Percentiles rank a stretch among this genome's conserved stretches.
phyloP scores from a whole-genome alignment of 2,797 vertebrate species.

The Neoniphon sammara region DNA sequence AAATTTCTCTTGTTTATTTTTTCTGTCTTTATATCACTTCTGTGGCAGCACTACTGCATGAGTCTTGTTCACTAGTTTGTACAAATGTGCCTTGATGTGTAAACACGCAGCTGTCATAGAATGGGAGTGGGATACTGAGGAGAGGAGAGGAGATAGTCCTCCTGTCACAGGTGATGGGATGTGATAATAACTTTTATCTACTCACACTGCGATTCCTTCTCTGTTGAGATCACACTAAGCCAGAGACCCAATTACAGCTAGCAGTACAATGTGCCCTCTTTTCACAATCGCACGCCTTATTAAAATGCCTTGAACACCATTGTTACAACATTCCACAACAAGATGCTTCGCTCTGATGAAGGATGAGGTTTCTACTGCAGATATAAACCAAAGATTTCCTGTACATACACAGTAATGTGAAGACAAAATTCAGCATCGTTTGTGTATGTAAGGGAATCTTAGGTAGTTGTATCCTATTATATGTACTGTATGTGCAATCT shows the following conservation, averaged over 20 bases:
- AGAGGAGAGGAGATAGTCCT: conserved; percentile 12
- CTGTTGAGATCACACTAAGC: conserved; percentile 24
- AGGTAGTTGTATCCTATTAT: conserved; percentile 22
- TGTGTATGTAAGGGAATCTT: neutral
- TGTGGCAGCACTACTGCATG: conserved; percentile 33
- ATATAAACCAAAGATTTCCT: neutral
- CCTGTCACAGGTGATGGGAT: conserved; percentile 49
- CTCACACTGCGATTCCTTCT: conserved; percentile 13
- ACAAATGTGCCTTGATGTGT: conserved; percentile 38
- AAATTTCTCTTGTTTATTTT: conserved; percentile 41
- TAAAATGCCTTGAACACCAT: conserved; percentile 6
- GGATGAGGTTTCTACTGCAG: conserved; percentile 21
- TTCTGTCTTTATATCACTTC: conserved; percentile 41
- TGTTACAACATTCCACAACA: conserved; percentile 10
- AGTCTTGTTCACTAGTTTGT: conserved; percentile 28
- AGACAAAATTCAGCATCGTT: neutral
- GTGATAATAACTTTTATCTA: conserved; percentile 40
- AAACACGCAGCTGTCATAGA: conserved; percentile 52
- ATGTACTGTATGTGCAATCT: conserved; percentile 48
- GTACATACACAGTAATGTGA: conserved; percentile 1
- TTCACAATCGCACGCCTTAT: conserved; percentile 25
- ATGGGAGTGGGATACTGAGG: conserved; percentile 16
- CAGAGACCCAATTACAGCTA: conserved; percentile 30
- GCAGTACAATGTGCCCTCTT: conserved; percentile 35
- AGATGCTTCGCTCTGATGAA: neutral